phyloP scores from a whole-genome alignment of 2,888 invertebrate genomes.

The Lycia hirtaria region DNA sequence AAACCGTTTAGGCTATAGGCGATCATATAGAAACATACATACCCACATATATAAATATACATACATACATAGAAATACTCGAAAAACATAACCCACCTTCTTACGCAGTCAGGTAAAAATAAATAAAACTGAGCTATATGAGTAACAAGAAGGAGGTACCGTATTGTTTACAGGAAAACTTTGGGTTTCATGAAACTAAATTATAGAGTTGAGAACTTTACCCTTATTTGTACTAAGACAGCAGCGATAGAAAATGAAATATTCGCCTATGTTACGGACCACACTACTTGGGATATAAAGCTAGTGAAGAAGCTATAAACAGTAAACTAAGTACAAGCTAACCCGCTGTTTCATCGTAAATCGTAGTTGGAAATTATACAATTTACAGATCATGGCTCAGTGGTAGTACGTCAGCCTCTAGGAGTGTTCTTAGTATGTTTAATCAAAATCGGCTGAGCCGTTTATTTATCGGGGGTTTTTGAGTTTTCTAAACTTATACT shows the following conservation, averaged over 20 bases:
- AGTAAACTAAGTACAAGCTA: conserved; percentile 12
- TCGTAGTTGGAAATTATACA: no score
- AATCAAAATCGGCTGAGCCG: no score
- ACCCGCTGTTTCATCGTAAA: no score
- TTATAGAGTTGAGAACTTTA: conserved; percentile 33
- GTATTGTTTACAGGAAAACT: conserved; percentile 32
- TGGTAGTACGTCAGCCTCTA: no score
- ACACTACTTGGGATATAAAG: conserved; percentile 43
- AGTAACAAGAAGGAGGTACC: conserved; percentile 20
- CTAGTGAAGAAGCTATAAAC: neutral
- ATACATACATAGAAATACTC: neutral
- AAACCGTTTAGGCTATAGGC: no score
- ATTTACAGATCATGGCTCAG: no score
- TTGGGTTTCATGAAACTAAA: conserved; percentile 33
- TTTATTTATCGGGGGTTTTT: no score
- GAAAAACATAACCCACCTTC: neutral
- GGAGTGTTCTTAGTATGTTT: no score
- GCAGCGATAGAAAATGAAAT: conserved; percentile 38
- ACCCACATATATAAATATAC: no score
- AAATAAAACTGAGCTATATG: conserved; percentile 12
- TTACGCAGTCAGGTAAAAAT: neutral
- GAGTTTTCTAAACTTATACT: no score
- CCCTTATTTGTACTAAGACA: conserved; percentile 38
- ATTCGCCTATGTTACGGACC: conserved; percentile 42
- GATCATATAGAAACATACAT: no score